These are phyloP conservation scores for Amphilophus citrinellus DNA, from an alignment of 2,113 vertebrate species.

Conservation along the genomic window DNA sequence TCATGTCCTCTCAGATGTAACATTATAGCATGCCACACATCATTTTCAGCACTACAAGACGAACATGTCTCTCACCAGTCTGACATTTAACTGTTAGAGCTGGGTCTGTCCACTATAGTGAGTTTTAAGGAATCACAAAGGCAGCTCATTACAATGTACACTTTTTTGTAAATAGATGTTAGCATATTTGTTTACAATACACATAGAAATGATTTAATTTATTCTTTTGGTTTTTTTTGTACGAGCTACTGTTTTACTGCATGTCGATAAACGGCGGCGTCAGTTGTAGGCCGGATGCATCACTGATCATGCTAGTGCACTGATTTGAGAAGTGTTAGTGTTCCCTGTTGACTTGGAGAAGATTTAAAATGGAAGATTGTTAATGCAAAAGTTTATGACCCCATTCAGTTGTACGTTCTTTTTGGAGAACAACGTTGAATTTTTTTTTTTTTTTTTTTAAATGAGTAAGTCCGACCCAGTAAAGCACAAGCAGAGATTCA, in stretches of 20 bases:
- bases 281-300: constrained; percentile 26
- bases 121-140: constrained; percentile 70
- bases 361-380: constrained; percentile 33
- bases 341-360: constrained; percentile 61
- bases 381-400: constrained; percentile 20
- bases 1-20: constrained; percentile 35
- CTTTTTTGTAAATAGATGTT: constrained; percentile 82
- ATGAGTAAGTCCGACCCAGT: constrained; percentile 18
- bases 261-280: constrained; percentile 71
- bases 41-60: constrained; percentile 18
- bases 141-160: constrained; percentile 81
- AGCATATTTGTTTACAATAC: constrained; percentile 76
- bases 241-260: constrained; percentile 77
- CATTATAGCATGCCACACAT: constrained; percentile 40
- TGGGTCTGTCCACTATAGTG: constrained; percentile 34
- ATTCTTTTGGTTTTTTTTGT: constrained; percentile 78
- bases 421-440: background rate
- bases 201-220: constrained; percentile 80
- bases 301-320: constrained; percentile 60
- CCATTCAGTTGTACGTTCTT: constrained; percentile 22
- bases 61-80: constrained; percentile 35
- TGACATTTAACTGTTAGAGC: constrained; percentile 37
- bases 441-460: constrained; percentile 1
- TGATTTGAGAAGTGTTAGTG: constrained; percentile 72
- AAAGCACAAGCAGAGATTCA: constrained; percentile 63